Evolutionary conservation across 2,113 vertebrate genomes (phyloP), one percentile per base, ranked within the genome.

Genomic region (Sander lucioperca): DNA sequence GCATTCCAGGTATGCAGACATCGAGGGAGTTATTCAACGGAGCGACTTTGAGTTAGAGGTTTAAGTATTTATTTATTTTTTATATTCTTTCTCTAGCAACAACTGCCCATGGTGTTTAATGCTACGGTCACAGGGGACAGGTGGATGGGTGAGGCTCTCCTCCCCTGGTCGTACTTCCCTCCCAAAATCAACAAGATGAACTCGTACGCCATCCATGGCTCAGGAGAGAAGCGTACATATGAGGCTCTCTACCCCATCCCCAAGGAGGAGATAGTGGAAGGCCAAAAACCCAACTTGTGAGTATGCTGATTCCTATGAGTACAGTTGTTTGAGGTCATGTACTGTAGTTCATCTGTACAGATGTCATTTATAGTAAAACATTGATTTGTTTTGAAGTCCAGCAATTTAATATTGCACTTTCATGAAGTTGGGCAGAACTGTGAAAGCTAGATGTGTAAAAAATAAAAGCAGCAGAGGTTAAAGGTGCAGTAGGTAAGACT

Each of bases 1-100:
- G 94, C 96, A 2, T 97, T 97, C 92, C 91, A 95, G 96, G 97
- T 98, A 93, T 92, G 96, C 85, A 70, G 18, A 82, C 27, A 11
- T 68, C 2, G 19, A 50, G 4, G n/a, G 25, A 51, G 11, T 61
- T 63, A 33, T 5, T 48, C 0, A 8, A 18, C 2, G 13, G 14
- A 30, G 18, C 16, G 5, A 11, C 50, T 30, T 27, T 30, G 51
- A 51, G 2, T 39, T 19, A 25, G 4, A 0, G 43, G 10, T 75
- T 73, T 39, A 61, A 50, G 1, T 48, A 21, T 74, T 64, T 74
- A 23, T 19, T 19, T 43, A 4, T 36, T 63, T 54, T 64, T 19
- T 83, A 47, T 14, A 75, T 51, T 77, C 11, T 57, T 15, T 36
- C 84, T 87, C 43, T 89, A 97, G 95, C 95, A 96, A 96, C 90